These are phyloP conservation scores for Drosophila meridiana DNA, from an alignment of 2,888 invertebrate species.

Conservation along the genomic window DNA sequence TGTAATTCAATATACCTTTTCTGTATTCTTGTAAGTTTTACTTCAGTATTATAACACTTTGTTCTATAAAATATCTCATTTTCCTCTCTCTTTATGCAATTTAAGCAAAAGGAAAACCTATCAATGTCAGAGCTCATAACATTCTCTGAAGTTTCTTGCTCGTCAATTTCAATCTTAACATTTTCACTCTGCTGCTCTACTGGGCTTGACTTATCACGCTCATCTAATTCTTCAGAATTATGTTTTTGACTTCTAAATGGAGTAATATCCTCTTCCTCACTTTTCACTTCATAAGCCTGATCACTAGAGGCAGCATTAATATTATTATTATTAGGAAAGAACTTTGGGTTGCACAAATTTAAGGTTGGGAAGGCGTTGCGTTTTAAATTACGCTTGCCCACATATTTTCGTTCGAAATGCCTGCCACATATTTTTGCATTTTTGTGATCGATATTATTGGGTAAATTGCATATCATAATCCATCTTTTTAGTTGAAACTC, in stretches of 20 bases:
- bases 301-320: background rate
- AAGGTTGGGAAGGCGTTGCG: background rate
- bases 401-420: background rate
- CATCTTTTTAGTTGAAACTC: background rate
- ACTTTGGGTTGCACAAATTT: background rate
- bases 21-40: background rate
- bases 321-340: background rate
- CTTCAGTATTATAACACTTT: background rate
- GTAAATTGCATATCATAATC: background rate
- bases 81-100: background rate
- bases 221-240: background rate
- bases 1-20: background rate
- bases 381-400: background rate
- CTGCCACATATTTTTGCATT: background rate
- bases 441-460: background rate
- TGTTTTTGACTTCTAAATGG: too few species aligned
- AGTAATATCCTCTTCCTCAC: background rate
- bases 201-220: background rate
- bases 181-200: background rate
- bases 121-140: background rate
- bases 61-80: background rate
- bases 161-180: background rate
- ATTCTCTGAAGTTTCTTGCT: background rate
- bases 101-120: background rate
- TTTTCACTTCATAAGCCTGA: background rate